These are phyloP conservation scores for Piprites chloris DNA, from an alignment of 2,113 vertebrate species.

Conservation along the genomic window DNA sequence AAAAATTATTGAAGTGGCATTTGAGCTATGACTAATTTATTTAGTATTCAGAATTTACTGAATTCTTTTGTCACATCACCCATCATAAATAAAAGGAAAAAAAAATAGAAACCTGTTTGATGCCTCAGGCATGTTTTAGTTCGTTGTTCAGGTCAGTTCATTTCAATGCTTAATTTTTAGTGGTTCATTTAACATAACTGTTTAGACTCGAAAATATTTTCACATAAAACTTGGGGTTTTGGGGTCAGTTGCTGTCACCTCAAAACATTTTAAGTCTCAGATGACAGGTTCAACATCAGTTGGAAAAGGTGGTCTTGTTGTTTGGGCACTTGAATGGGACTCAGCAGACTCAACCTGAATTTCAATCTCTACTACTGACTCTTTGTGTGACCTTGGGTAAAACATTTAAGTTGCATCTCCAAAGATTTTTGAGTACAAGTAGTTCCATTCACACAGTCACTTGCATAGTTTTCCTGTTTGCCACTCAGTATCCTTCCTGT, in stretches of 20 bases:
- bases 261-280: slow-evolving; percentile 41
- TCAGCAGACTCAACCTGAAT: background rate
- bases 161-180: slow-evolving; percentile 75
- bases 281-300: background rate
- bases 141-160: slow-evolving; percentile 76
- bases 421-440: background rate
- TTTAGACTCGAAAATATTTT: slow-evolving; percentile 67
- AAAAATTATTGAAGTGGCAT: slow-evolving; percentile 63
- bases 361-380: background rate
- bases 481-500: fast-evolving
- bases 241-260: slow-evolving; percentile 46
- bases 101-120: slow-evolving; percentile 71
- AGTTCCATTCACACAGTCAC: background rate
- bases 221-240: slow-evolving; percentile 51
- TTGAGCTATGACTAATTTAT: slow-evolving; percentile 74
- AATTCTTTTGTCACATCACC: slow-evolving; percentile 66
- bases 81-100: slow-evolving; percentile 70
- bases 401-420: background rate
- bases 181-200: slow-evolving; percentile 68
- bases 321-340: background rate
- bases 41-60: slow-evolving; percentile 72
- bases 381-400: background rate
- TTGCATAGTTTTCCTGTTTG: background rate
- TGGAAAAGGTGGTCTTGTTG: background rate
- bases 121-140: slow-evolving; percentile 70